Conservation (phyloP, 92 coral and sea anemone species). For the Siderastrea radians region DNA sequence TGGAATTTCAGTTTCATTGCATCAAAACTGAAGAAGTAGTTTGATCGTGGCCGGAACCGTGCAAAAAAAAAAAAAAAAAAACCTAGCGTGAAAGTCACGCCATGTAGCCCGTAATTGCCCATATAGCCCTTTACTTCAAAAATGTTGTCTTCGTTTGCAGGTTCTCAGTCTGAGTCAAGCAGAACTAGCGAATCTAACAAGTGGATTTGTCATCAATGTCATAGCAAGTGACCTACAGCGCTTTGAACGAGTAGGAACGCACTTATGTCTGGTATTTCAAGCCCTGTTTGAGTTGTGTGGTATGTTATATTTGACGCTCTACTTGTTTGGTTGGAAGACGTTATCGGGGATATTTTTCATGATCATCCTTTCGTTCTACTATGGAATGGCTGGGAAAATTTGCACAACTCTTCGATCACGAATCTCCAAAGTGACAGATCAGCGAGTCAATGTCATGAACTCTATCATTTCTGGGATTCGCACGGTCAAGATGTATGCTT, state of each 20-base stretch:
- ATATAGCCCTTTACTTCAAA: too few relatives aligned
- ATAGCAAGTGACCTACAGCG: slow-evolving; percentile 84
- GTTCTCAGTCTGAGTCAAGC: slow-evolving; percentile 65
- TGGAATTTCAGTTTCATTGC: too few relatives aligned
- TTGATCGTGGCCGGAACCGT: too few relatives aligned
- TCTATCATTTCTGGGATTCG: slow-evolving; percentile 36
- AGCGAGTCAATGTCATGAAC: slow-evolving; percentile 14
- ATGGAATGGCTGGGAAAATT: neutral
- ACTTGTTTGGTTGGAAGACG: slow-evolving; percentile 59
- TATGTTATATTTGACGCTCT: slow-evolving; percentile 63
- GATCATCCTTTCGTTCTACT: neutral
- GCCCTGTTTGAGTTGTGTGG: slow-evolving; percentile 61
- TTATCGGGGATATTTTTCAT: neutral
- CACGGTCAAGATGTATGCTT: slow-evolving; percentile 38
- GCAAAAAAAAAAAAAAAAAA: too few relatives aligned
- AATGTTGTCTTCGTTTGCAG: slow-evolving; percentile 21
- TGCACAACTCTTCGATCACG: neutral
- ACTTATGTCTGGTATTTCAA: slow-evolving; percentile 40
- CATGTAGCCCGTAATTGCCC: too few relatives aligned
- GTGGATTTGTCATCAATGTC: slow-evolving; percentile 75
- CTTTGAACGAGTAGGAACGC: slow-evolving; percentile 63
- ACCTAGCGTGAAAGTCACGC: too few relatives aligned
- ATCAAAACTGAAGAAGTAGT: too few relatives aligned
- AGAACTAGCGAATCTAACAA: slow-evolving; percentile 64
- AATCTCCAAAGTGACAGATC: slow-evolving; percentile 1